Evolutionary conservation across 1,140 invertebrate species (phyloP), one percentile per base, ranked within the genome.

Genomic region (Cydia fagiglandana): DNA sequence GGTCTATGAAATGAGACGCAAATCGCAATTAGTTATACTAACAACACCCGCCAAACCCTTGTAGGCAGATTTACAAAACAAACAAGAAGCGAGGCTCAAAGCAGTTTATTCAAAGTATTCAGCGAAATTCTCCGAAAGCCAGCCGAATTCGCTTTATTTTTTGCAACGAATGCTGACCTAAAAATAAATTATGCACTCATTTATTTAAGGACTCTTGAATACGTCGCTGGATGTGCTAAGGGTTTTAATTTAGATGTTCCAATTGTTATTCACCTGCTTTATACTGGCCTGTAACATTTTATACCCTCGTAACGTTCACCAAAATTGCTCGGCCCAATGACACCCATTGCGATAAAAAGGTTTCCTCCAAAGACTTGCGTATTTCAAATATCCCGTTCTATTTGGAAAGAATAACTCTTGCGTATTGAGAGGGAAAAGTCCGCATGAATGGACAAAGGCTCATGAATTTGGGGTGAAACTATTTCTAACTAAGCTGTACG

Each of bases 21-120:
- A 70, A 41, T 41, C 34, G 66, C 66, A 70, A 70, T 70, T 70
- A 70, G 66, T 20, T 70, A 17, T 70, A 70, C 66, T 24, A 41
- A 70, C 66, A 70, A 41, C 66, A 41, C n/a, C 66, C n/a, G 20
- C 34, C 38, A 2, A 70, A 38, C 66, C 66, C 30, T 70, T 70
- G 34, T 41, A 70, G 34, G 17, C 66, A 70, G 66, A 68, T 68
- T 70, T 41, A 45, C 38, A 70, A 10, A 70, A 41, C 38, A 45
- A 41, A 70, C 34, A 41, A n/a, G 28, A 34, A 66, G 6, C 30
- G 64, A 3, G 66, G 34, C 38, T 41, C 66, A 70, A 20, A 45
- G 66, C 64, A 6, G 17, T 24, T 24, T 7, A 70, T 7, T 70
- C n/a, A 45, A 41, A 70, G n/a, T 24, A 70, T 70, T 70, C 56